Evolutionary conservation across 2,113 vertebrate species (phyloP).

Genomic region (Lepidothrix coronata): DNA sequence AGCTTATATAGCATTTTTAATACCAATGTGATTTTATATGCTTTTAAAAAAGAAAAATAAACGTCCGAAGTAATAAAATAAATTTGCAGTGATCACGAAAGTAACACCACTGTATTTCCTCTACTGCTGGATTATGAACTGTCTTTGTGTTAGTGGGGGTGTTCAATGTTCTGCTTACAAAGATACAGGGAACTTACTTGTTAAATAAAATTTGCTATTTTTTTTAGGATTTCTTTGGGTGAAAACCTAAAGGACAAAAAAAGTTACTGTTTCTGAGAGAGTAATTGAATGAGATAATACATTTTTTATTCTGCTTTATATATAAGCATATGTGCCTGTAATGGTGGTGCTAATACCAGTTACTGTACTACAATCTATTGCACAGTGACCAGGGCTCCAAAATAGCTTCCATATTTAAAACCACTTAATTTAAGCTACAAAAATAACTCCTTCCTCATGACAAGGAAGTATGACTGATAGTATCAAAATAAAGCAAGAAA

Average conservation of each 20-base stretch:
- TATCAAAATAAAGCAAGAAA: not conserved
- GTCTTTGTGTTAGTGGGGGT: not conserved
- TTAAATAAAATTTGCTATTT: not conserved
- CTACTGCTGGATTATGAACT: not conserved
- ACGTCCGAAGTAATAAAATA: not conserved
- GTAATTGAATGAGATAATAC: not conserved
- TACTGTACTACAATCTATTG: not conserved
- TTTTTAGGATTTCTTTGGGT: not conserved
- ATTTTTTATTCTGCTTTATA: not conserved
- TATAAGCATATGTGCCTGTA: not conserved
- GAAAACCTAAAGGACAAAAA: not conserved
- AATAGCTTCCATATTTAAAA: not conserved
- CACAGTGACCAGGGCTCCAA: not conserved
- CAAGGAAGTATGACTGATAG: too few relatives aligned
- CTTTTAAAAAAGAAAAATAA: not conserved
- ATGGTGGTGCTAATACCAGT: not conserved
- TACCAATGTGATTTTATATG: not conserved
- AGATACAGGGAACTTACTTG: not conserved
- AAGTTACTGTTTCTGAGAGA: not conserved
- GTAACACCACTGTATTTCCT: not conserved
- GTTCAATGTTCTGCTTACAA: not conserved
- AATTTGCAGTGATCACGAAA: not conserved
- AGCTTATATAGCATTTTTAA: not conserved
- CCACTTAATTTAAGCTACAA: not conserved
- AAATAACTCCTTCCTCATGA: too few relatives aligned